A percentile compares a stretch with the other conserved stretches of the same genome.
These are phyloP conservation scores for Heliconius himera DNA, from an alignment of 1,140 invertebrate species.

Conservation along the genomic window DNA sequence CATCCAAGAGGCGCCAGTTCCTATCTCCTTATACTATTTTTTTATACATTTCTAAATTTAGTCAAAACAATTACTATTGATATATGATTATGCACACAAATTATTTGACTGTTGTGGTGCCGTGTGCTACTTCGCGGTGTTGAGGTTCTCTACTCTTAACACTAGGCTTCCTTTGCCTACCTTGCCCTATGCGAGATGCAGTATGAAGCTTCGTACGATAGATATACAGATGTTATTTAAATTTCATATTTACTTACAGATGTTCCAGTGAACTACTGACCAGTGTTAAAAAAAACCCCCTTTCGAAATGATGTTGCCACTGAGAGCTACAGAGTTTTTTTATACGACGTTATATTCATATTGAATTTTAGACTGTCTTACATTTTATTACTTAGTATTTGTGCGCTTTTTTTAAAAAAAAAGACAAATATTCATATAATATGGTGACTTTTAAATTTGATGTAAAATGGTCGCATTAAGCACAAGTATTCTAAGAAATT, in stretches of 20 bases:
- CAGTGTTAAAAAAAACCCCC: not conserved
- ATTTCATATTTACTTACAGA: not conserved
- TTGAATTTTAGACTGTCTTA: slow-evolving; percentile 29
- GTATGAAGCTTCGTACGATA: no score
- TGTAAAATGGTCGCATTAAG: slow-evolving; percentile 13
- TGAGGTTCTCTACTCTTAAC: no score
- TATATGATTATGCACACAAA: no score
- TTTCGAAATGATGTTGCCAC: not conserved
- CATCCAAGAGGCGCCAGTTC: no score
- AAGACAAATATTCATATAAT: no score
- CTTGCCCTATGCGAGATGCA: no score
- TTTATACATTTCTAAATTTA: no score
- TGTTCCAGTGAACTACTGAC: not conserved
- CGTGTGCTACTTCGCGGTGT: no score
- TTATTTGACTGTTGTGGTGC: no score
- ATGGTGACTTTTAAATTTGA: slow-evolving; percentile 4
- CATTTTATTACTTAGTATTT: slow-evolving; percentile 21
- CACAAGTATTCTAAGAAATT: slow-evolving; percentile 31
- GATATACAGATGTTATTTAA: not conserved
- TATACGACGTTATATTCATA: slow-evolving; percentile 26
- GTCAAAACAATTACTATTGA: no score
- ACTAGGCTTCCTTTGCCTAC: no score
- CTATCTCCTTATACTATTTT: no score
- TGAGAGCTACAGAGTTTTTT: slow-evolving; percentile 27
- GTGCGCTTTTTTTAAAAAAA: not conserved